phyloP scores from a whole-genome alignment of 2,888 invertebrate genomes.

The Microchrysa polita region DNA sequence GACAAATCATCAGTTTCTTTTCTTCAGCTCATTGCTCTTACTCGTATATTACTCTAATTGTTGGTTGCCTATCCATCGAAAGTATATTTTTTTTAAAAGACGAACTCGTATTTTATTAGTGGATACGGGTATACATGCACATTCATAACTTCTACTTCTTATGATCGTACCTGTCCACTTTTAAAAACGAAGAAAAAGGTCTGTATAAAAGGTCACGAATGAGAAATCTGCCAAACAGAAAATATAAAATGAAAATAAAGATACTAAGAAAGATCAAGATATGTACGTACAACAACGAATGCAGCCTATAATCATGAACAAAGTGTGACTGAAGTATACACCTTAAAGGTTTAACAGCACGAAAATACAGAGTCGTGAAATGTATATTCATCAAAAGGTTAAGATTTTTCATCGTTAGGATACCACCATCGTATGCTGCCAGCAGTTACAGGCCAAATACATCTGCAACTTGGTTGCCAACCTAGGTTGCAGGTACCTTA shows the following conservation, averaged over 20 bases:
- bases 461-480: too few species aligned
- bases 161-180: not conserved
- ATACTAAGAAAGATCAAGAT: not conserved
- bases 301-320: slow-evolving; percentile 22
- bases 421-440: not conserved
- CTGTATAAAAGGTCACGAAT: slow-evolving; percentile 7
- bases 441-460: not conserved
- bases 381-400: slow-evolving; percentile 20
- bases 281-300: slow-evolving; percentile 4
- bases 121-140: too few species aligned
- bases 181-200: not conserved
- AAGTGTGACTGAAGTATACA: slow-evolving; percentile 25
- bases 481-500: too few species aligned
- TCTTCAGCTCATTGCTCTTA: too few species aligned
- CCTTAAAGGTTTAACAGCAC: slow-evolving; percentile 4
- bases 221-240: not conserved
- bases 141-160: slow-evolving; percentile 1
- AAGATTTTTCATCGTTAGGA: slow-evolving; percentile 12
- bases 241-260: slow-evolving; percentile 1
- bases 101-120: too few species aligned
- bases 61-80: too few species aligned
- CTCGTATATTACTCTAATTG: too few species aligned
- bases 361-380: not conserved
- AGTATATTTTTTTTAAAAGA: too few species aligned
- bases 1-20: too few species aligned